phyloP scores from a whole-genome alignment of 2,888 invertebrate genomes.

The Philaethria dido region DNA sequence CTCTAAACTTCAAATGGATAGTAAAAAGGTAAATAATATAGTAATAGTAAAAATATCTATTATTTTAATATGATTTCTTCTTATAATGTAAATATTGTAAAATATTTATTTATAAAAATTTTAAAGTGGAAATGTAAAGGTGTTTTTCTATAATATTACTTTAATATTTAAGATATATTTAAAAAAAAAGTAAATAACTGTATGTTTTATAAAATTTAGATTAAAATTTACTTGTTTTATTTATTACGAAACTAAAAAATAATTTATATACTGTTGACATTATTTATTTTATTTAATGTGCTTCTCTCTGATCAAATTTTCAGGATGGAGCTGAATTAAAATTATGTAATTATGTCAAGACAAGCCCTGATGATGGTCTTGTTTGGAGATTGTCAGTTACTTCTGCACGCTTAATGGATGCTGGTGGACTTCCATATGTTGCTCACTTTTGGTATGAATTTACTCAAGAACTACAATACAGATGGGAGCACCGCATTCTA shows the following conservation, averaged over 20 bases:
- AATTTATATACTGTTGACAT: too few relatives aligned
- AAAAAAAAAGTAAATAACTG: too few relatives aligned
- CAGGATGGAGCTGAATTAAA: conserved; percentile 75
- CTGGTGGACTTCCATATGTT: conserved; percentile 90
- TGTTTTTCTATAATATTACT: too few relatives aligned
- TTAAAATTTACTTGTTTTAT: too few relatives aligned
- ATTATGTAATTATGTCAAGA: conserved; percentile 86
- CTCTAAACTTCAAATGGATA: conserved; percentile 74
- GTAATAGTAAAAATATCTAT: too few relatives aligned
- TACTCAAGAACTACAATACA: conserved; percentile 92
- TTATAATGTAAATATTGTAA: not conserved
- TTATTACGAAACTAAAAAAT: too few relatives aligned
- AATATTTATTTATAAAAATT: too few relatives aligned
- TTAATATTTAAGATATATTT: too few relatives aligned
- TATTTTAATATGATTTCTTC: conserved; percentile 26
- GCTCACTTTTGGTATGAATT: conserved; percentile 98
- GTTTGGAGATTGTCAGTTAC: conserved; percentile 92
- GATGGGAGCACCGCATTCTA: conserved; percentile 92
- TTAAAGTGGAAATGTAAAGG: too few relatives aligned
- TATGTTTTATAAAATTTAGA: too few relatives aligned
- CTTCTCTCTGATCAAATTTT: conserved; percentile 46
- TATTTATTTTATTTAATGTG: not conserved
- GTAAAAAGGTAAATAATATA: conserved; percentile 76
- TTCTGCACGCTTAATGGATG: conserved; percentile 88
- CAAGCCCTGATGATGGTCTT: conserved; percentile 90